Percentiles rank a stretch among this genome's conserved stretches.
These are phyloP conservation scores for Harpalus rubripes DNA, from an alignment of 2,888 invertebrate genomes.

Conservation along the genomic window DNA sequence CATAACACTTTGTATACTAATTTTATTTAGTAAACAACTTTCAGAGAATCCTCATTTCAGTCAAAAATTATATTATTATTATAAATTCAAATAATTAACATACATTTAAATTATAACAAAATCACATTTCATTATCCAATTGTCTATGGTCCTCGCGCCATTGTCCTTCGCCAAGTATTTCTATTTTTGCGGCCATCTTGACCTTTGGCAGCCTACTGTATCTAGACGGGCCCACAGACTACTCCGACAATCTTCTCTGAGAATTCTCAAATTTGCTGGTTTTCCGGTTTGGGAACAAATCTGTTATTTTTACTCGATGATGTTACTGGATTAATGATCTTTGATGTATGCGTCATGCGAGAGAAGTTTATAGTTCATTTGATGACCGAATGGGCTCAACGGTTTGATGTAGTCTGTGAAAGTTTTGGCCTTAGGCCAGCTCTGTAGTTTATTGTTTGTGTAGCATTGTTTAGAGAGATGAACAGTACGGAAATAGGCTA, in stretches of 20 bases:
- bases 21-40: too few species aligned
- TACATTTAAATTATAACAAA: conserved; percentile 25
- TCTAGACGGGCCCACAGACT: conserved; percentile 33
- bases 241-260: neutral
- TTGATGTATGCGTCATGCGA: conserved; percentile 12
- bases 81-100: too few species aligned
- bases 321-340: conserved; percentile 21
- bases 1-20: too few species aligned
- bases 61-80: too few species aligned
- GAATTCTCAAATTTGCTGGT: neutral
- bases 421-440: conserved; percentile 54
- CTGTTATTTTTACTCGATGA: conserved; percentile 23
- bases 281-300: conserved; percentile 29
- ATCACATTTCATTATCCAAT: conserved; percentile 58
- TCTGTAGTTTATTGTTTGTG: conserved; percentile 29
- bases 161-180: conserved; percentile 66
- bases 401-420: conserved; percentile 53
- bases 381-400: conserved; percentile 20
- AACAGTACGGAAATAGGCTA: conserved; percentile 6
- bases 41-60: too few species aligned
- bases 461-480: neutral
- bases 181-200: conserved; percentile 56
- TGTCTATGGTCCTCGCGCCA: conserved; percentile 52
- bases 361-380: conserved; percentile 11
- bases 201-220: conserved; percentile 58